Evolutionary conservation across 2,888 invertebrate genomes (phyloP), one percentile per base, ranked within the genome.

Genomic region (Strigamia maritima): DNA sequence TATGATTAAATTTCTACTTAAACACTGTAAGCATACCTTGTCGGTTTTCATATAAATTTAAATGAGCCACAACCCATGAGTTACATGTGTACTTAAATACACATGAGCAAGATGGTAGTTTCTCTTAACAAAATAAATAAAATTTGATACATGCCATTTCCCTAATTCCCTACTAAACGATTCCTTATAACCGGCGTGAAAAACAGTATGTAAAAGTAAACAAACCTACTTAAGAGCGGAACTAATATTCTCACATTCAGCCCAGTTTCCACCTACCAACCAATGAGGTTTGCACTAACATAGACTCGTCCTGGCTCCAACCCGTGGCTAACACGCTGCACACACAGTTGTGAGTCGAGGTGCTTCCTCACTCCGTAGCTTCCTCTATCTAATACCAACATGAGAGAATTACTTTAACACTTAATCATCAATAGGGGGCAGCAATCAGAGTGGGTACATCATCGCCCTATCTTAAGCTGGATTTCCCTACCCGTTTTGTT

Each of bases 321-420:
- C 70, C 70, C 70, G 60, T 70, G 70, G 70, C 70, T 26, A 70
- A 26, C 28, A 70, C 70, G 70, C 70, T 70, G 28, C 70, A 70
- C 70, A 60, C 22, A 70, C 70, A 70, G 70, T 70, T 70, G 70
- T 28, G 70, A 70, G 70, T 24, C 70, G 70, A 54, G 70, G 70
- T 70, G 70, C 26, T 28, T 70, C 70, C 70, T 70, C 28, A 24
- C 70, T 70, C 70, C 26, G 70, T 70, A 70, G 70, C 70, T 70
- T 70, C 70, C 70, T 70, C 70, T 24, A 28, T 24, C 26, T 70
- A 70, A 28, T 28, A 70, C 28, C 70, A 70, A 70, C n/a, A 70
- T 70, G 70, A 70, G 26, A 70, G 70, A 70, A 70, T 70, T 70
- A 70, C 70, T 70, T 26, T 70, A 70, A 70, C 70, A 70, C 70